phyloP scores from a whole-genome alignment of 2,797 vertebrate genomes.

The Crossoptilon crossoptilon region DNA sequence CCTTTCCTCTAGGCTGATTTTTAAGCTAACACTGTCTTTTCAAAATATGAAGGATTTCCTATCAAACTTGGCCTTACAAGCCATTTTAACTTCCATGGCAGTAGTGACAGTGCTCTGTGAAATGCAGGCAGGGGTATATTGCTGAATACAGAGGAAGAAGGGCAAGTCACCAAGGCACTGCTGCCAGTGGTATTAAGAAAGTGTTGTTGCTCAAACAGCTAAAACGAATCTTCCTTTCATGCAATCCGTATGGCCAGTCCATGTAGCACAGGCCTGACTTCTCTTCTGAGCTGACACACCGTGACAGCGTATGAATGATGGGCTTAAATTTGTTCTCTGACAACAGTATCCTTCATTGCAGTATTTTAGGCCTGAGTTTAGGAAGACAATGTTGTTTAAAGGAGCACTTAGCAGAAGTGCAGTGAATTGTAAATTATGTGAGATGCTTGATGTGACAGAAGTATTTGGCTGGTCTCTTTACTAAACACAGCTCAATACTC shows the following conservation, averaged over 20 bases:
- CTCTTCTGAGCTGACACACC: background rate
- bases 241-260: background rate
- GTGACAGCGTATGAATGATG: background rate
- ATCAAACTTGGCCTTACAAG: background rate
- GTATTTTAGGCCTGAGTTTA: background rate
- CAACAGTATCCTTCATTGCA: background rate
- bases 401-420: background rate
- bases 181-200: background rate
- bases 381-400: background rate
- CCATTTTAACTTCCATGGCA: background rate
- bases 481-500: background rate
- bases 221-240: background rate
- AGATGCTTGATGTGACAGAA: background rate
- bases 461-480: conserved; percentile 5
- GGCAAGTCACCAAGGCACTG: background rate
- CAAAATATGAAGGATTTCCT: background rate
- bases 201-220: background rate
- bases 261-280: background rate
- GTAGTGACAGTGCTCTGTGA: background rate
- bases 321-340: background rate
- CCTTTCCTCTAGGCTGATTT: background rate
- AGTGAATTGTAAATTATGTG: background rate
- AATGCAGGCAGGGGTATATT: background rate
- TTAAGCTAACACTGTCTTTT: background rate
- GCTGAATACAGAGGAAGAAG: background rate